Percentiles rank a stretch among this genome's conserved stretches.
Evolutionary conservation across 2,888 invertebrate genomes (phyloP).

Genomic region (Andrena chrysosceles): DNA sequence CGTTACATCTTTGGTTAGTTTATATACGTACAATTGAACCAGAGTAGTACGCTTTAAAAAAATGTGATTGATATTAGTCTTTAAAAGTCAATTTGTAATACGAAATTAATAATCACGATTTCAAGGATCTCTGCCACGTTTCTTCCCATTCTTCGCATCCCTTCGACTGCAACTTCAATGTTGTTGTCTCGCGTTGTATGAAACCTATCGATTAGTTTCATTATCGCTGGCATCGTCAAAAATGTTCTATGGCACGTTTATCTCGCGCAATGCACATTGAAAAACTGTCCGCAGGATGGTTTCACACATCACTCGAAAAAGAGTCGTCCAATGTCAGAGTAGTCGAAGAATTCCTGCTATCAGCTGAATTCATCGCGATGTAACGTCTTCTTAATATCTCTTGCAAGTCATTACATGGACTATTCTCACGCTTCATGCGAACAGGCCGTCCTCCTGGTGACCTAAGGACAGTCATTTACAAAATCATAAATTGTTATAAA

Average conservation of each 20-base stretch:
- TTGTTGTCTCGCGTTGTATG: not conserved
- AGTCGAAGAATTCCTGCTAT: conserved; percentile 79
- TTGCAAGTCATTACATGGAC: conserved; percentile 83
- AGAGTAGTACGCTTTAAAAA: conserved; percentile 4
- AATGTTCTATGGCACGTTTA: conserved; percentile 48
- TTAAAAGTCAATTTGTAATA: conserved; percentile 25
- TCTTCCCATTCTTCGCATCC: conserved; percentile 6
- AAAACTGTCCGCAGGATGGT: conserved; percentile 38
- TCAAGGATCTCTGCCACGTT: conserved; percentile 11
- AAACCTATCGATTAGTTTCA: conserved; percentile 7
- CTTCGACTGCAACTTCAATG: conserved; percentile 8
- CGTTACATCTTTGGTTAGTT: conserved; percentile 48
- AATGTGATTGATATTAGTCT: conserved; percentile 20
- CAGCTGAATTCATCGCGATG: conserved; percentile 80
- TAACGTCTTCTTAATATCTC: conserved; percentile 82
- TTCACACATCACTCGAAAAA: conserved; percentile 69
- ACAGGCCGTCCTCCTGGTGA: conserved; percentile 82
- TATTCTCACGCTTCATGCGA: conserved; percentile 80
- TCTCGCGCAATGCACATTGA: conserved; percentile 42
- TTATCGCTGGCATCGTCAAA: conserved; percentile 24
- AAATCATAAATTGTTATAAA: not conserved
- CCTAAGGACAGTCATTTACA: conserved; percentile 63
- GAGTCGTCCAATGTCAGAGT: conserved; percentile 79
- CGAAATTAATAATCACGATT: conserved; percentile 22
- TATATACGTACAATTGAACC: conserved; percentile 10